A percentile compares a stretch with the other conserved stretches of the same genome.
phyloP scores from a whole-genome alignment of 2,888 invertebrate genomes.

The Cephus sareptanus region DNA sequence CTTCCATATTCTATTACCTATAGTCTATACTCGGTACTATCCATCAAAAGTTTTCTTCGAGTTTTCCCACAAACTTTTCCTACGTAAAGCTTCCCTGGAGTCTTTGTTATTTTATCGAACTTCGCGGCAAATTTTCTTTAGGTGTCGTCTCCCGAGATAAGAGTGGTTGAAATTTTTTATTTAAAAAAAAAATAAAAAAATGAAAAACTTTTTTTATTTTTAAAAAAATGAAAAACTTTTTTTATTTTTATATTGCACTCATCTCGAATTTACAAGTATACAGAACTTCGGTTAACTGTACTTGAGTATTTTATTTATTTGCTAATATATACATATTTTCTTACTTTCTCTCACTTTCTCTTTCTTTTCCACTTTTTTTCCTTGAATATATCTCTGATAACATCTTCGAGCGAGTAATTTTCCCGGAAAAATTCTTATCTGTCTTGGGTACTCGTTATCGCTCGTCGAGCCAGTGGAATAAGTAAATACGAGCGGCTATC shows the following conservation, averaged over 20 bases:
- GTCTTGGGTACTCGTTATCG: conserved; percentile 8
- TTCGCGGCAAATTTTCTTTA: background rate
- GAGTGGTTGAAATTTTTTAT: background rate
- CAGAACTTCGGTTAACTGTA: background rate
- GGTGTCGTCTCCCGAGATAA: background rate
- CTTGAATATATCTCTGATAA: conserved; percentile 9
- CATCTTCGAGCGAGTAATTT: conserved; percentile 19
- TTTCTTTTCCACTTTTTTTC: conserved; percentile 2
- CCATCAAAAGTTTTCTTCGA: background rate
- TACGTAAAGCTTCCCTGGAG: background rate
- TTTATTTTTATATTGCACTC: background rate
- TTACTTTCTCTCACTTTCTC: background rate
- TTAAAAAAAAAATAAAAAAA: background rate
- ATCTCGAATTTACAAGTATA: background rate
- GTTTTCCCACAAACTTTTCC: background rate
- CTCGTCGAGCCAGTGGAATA: conserved; percentile 12
- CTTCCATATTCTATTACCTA: background rate
- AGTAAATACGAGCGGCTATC: conserved; percentile 11
- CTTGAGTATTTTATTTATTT: background rate
- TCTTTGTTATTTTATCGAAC: background rate
- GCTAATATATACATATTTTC: background rate
- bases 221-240: background rate
- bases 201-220: background rate
- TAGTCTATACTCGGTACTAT: background rate
- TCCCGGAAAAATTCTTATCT: conserved; percentile 29